Evolutionary conservation across 2,888 invertebrate species (phyloP), one percentile per base, ranked within the genome.

Genomic region (Hypomecis atomaria): DNA sequence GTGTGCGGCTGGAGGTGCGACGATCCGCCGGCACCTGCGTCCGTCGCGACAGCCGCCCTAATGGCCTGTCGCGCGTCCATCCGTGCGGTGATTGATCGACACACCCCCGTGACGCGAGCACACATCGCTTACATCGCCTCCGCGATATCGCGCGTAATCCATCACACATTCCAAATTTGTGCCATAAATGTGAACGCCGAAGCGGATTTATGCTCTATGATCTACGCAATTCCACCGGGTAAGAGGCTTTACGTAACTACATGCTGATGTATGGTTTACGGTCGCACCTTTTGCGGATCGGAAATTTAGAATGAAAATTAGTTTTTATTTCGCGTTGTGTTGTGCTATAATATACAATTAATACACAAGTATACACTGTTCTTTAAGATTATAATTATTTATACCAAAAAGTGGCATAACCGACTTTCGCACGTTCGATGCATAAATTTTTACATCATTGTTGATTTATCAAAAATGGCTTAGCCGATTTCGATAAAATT

Each of bases 41-140:
- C 79, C 77, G 71, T 66, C 66, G 64, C 83, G 81, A 81, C 81
- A 80, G 78, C 77, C 83, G 78, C 82, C 83, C 90, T 91, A 91
- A 92, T 91, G 91, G 90, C 84, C 87, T 91, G 90, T 90, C 90
- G 84, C 79, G 79, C 85, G 88, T 88, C 88, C 89, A 87, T 88
- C 87, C 87, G 81, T 82, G 78, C 81, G 67, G 87, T 91, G 91
- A 91, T 91, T 90, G 91, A 92, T 92, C 88, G 90, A 87, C 88
- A 84, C 84, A 81, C 84, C 83, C 76, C 79, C 80, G 78, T 84
- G 87, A 85, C 85, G 83, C 82, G 86, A 82, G 84, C 83, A 85
- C 88, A 84, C 83, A 82, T 82, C 82, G 83, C 85, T 83, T 82
- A 85, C 82, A 86, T 82, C 77, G 83, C 79, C 78, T 80, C 79